Base-by-base conservation (phyloP, 92 coral and sea anemone species). In the Actinostola sp. region DNA sequence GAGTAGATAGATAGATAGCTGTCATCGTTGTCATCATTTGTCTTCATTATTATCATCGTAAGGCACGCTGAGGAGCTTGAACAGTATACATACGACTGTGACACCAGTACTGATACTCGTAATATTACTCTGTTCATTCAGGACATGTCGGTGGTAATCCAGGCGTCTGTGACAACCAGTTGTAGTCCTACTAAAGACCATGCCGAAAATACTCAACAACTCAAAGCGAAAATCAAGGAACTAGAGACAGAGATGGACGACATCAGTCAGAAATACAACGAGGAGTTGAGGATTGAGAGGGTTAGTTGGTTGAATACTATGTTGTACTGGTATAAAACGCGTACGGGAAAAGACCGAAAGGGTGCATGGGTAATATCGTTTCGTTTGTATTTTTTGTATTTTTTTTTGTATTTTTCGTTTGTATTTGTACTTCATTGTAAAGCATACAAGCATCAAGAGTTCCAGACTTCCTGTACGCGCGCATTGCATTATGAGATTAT, bases 121-220 rank as follows among this genome's bases (percentile, higher is more conserved):
- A n/a, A n/a, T n/a, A n/a, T n/a, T n/a, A n/a, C n/a, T n/a, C n/a
- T n/a, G n/a, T n/a, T n/a, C n/a, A n/a, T n/a, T n/a, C 79, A 85
- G 75, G 97, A 90, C 66, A 90, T 90, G 97, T 82, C 97, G 1
- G 52, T 82, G 31, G 97, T 90, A 21, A 84, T 90, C 12, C 97
- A 90, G 71, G 97, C 97, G 4, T 90, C 97, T 15, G 21, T 90
- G 62, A 69, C 86, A 46, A 53, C 61, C 25, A 74, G 74, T 17
- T 70, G 85, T 42, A 87, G 84, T 27, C 92, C 97, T 2, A 75
- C 87, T 20, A 87, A 83, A 78, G 90, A 84, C 48, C 87, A 72
- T 49, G 62, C 80, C 4, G 88, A 83, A 10, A 87, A 62, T 61
- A 78, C 66, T 15, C 88, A 66, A 49, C 90, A 83, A 42, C 80